These are phyloP conservation scores for Anabas testudineus DNA, from an alignment of 2,797 vertebrate species.

Conservation along the genomic window DNA sequence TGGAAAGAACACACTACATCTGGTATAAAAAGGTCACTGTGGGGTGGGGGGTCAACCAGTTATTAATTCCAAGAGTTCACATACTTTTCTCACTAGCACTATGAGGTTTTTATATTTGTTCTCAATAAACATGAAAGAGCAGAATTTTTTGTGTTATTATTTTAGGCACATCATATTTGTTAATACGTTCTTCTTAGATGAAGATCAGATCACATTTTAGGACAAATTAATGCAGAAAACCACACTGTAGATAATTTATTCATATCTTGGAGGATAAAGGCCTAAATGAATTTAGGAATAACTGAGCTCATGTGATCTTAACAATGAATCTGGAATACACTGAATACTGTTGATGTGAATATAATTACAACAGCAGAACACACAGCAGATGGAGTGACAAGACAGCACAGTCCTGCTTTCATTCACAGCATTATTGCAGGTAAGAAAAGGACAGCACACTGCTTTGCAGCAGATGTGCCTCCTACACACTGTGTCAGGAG, in stretches of 20 bases:
- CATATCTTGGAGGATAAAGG: conserved; percentile 5
- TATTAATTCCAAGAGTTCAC: too few relatives aligned
- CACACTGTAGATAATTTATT: conserved; percentile 4
- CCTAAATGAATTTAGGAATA: neutral
- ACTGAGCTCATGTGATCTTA: conserved; percentile 17
- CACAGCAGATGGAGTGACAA: neutral
- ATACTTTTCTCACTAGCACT: too few relatives aligned
- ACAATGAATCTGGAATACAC: neutral
- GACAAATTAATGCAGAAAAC: too few relatives aligned
- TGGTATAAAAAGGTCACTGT: too few relatives aligned
- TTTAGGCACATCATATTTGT: too few relatives aligned
- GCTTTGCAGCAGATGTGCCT: conserved; percentile 34
- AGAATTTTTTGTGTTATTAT: too few relatives aligned
- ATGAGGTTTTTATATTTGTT: too few relatives aligned
- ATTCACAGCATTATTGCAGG: conserved; percentile 15
- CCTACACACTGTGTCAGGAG: conserved; percentile 37
- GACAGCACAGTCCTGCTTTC: conserved; percentile 16
- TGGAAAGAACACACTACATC: too few relatives aligned
- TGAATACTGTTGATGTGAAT: conserved; percentile 7
- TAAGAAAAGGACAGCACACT: neutral
- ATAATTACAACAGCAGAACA: conserved; percentile 8
- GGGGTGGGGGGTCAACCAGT: too few relatives aligned
- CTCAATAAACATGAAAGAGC: too few relatives aligned
- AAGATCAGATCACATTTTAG: too few relatives aligned
- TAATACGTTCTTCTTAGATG: too few relatives aligned